Evolutionary conservation across 2,113 vertebrate species (phyloP).

Genomic region (Chelonoidis abingdonii): DNA sequence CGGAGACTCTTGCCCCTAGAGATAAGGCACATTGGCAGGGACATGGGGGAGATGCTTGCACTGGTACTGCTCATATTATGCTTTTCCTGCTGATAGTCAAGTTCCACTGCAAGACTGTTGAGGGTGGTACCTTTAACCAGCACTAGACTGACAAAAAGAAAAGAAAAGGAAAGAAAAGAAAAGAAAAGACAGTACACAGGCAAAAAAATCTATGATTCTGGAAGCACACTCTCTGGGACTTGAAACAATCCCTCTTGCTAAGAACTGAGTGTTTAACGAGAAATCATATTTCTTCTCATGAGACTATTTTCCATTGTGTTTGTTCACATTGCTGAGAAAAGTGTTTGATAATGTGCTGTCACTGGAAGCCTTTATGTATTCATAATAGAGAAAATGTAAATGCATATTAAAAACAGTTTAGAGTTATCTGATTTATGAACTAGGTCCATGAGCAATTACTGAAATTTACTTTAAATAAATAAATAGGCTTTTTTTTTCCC

Average conservation of each 20-base stretch:
- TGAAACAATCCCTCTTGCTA: neutral
- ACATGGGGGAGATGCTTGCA: neutral
- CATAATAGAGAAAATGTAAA: conserved; percentile 20
- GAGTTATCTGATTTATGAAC: conserved; percentile 44
- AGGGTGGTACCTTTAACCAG: neutral
- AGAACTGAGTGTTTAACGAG: conserved; percentile 21
- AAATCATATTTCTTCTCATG: neutral
- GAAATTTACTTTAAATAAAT: conserved; percentile 47
- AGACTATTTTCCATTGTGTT: neutral
- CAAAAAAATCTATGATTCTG: neutral
- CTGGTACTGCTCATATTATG: neutral
- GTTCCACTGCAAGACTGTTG: neutral
- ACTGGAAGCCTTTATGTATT: conserved; percentile 35
- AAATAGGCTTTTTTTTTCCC: conserved; percentile 37
- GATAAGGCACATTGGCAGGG: neutral
- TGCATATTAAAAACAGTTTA: conserved; percentile 31
- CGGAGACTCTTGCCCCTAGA: neutral
- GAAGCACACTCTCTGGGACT: neutral
- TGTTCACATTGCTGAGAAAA: conserved; percentile 34
- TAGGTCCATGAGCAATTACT: conserved; percentile 33
- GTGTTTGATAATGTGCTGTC: conserved; percentile 5
- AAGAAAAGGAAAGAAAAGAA: neutral
- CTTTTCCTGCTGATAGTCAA: neutral
- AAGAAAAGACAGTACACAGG: neutral
- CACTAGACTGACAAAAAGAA: neutral